Base-by-base conservation (phyloP, 2,113 vertebrate species). In the Oncorhynchus mykiss region DNA sequence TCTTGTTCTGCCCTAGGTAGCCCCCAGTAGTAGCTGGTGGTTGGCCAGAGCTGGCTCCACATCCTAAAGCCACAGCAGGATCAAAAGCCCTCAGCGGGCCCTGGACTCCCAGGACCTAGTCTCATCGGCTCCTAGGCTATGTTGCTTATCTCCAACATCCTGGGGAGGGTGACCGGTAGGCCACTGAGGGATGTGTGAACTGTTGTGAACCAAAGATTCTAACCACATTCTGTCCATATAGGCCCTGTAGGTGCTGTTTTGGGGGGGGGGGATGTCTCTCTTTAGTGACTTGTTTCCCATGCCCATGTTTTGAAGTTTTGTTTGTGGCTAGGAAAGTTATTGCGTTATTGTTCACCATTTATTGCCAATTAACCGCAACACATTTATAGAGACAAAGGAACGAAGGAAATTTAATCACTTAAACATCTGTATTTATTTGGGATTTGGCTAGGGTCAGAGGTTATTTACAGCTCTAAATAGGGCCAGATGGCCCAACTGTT, bases 31-130 rank as follows among this genome's bases (percentile, higher is more conserved):
- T 68, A 8, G 31, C 45, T 75, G 22, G 29, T 34, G 25, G 67
- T 68, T 68, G 65, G 65, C 73, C 65, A 54, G 67, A 34, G 67
- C 29, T 68, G 67, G 12, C 31, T 68, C 9, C 7, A 20, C 27
- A 29, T 16, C 9, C 25, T 14, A 16, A 13, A 29, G 5, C 27
- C 25, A 67, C 24, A 68, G 16, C 31, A 68, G 31, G n/a, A 62
- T 62, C 59, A 62, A 62, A 62, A n/a, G n/a, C 59, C 59, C 5
- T 62, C 59, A 24, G 20, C 59, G 18, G 8, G 1, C 59, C 59
- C 16, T 22, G 59, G 18, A 7, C 59, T 60, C 59, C 1, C 51
- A 57, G 51, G 51, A 20, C 51, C n/a, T 60, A 7, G 18, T 22
- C 20, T 60, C 59, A 20, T 60, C 6, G n/a, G 16, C 39, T 45